Percentiles rank a stretch among this genome's conserved stretches.
Conservation (phyloP, 2,113 vertebrate species). For the Psophia crepitans region DNA sequence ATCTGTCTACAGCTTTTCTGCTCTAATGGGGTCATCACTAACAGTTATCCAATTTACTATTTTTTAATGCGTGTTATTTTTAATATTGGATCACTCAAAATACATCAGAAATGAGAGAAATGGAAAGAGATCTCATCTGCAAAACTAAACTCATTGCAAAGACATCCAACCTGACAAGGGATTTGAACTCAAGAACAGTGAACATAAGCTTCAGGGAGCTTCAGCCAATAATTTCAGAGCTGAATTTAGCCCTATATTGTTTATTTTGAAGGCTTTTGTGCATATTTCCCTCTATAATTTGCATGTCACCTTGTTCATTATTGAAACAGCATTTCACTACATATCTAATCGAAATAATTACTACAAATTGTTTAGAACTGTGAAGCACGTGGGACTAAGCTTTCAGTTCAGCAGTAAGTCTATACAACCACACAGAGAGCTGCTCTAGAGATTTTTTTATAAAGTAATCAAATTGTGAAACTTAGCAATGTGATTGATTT, state of each 20-base stretch:
- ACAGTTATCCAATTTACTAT: background rate
- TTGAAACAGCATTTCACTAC: background rate
- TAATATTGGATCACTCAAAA: background rate
- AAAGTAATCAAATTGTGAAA: conserved; percentile 58
- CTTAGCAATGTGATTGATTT: conserved; percentile 50
- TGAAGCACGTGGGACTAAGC: background rate
- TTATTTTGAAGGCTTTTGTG: background rate
- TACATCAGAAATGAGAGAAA: background rate
- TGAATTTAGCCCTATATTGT: background rate
- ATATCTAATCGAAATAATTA: conserved; percentile 36
- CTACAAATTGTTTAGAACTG: conserved; percentile 22
- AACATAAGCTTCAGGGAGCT: background rate
- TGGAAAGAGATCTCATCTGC: background rate
- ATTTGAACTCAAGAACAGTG: background rate
- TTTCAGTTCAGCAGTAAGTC: conserved; percentile 33
- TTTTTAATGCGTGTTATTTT: background rate
- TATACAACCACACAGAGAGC: conserved; percentile 26
- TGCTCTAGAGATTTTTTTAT: conserved; percentile 32
- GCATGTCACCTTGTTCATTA: background rate
- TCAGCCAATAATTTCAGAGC: background rate
- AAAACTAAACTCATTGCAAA: background rate
- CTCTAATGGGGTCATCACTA: background rate
- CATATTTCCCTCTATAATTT: conserved; percentile 12
- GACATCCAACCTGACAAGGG: background rate
- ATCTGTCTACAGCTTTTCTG: background rate